Percentiles rank a stretch among this genome's conserved stretches.
These are phyloP conservation scores for Lagria hirta DNA, from an alignment of 2,888 invertebrate genomes.

Conservation along the genomic window DNA sequence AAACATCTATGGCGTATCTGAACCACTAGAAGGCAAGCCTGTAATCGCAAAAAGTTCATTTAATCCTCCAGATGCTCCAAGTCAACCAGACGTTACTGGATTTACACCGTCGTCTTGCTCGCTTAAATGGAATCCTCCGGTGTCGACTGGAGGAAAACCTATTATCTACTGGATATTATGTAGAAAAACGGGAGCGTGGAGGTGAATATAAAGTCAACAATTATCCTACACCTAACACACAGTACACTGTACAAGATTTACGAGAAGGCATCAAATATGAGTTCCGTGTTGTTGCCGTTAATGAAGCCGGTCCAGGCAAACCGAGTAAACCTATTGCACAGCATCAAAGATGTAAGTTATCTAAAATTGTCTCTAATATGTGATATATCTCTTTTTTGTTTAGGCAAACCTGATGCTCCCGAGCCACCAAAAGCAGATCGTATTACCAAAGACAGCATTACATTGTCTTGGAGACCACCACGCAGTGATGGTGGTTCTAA, in stretches of 20 bases:
- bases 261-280: slow-evolving; percentile 92
- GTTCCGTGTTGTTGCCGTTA: slow-evolving; percentile 93
- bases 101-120: slow-evolving; percentile 79
- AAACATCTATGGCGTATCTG: slow-evolving; percentile 94
- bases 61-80: slow-evolving; percentile 89
- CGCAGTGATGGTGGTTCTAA: slow-evolving; percentile 86
- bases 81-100: slow-evolving; percentile 76
- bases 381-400: slow-evolving; percentile 19
- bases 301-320: slow-evolving; percentile 96
- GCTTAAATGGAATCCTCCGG: slow-evolving; percentile 89
- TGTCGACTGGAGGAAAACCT: slow-evolving; percentile 89
- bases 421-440: slow-evolving; percentile 90
- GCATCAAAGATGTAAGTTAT: slow-evolving; percentile 71
- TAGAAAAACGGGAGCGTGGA: slow-evolving; percentile 92
- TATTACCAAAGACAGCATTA: slow-evolving; percentile 86
- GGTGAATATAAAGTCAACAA: slow-evolving; percentile 94
- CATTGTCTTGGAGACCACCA: slow-evolving; percentile 88
- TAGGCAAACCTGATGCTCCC: slow-evolving; percentile 81
- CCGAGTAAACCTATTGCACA: slow-evolving; percentile 92
- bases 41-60: slow-evolving; percentile 95
- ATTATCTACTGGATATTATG: slow-evolving; percentile 86
- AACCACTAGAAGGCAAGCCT: slow-evolving; percentile 89
- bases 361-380: not conserved
- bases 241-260: slow-evolving; percentile 86
- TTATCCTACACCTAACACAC: slow-evolving; percentile 89